Percentiles rank a stretch among this genome's conserved stretches.
Evolutionary conservation across 1,140 invertebrate species (phyloP).

Genomic region (Drosophila carrolli): DNA sequence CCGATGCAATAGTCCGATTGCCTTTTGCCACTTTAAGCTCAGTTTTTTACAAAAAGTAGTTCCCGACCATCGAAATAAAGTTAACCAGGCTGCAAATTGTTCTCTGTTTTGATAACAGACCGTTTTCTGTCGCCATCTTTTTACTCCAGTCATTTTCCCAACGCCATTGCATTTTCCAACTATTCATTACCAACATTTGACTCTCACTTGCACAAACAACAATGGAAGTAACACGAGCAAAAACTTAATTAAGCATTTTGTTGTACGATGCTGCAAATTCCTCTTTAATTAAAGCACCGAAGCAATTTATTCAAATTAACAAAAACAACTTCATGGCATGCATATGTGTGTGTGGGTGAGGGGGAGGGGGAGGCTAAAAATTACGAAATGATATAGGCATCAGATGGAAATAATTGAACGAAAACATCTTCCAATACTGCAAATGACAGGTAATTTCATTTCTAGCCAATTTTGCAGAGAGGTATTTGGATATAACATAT

Average conservation of each 20-base stretch:
- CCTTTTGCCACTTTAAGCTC: too few species aligned
- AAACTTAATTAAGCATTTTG: slow-evolving; percentile 74
- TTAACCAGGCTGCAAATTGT: neutral
- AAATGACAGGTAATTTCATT: slow-evolving; percentile 32
- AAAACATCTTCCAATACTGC: slow-evolving; percentile 29
- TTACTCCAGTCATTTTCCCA: too few species aligned
- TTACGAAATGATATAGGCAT: neutral
- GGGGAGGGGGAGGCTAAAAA: neutral
- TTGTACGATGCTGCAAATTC: slow-evolving; percentile 38
- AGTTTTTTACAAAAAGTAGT: too few species aligned
- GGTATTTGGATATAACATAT: too few species aligned
- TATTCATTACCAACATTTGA: slow-evolving; percentile 36
- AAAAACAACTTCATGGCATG: slow-evolving; percentile 35
- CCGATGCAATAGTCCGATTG: too few species aligned
- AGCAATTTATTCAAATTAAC: slow-evolving; percentile 70
- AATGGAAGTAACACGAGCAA: slow-evolving; percentile 27
- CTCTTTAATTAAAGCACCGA: slow-evolving; percentile 64
- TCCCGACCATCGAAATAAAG: too few species aligned
- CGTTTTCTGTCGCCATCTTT: neutral
- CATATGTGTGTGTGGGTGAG: neutral
- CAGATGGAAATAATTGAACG: slow-evolving; percentile 28
- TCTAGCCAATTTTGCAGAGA: neutral
- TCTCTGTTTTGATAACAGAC: neutral
- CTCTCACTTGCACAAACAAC: slow-evolving; percentile 12
- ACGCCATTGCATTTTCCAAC: slow-evolving; percentile 11